These are phyloP conservation scores for Caenorhabditis zanzibari DNA, from an alignment of 2,888 invertebrate genomes.

Conservation along the genomic window DNA sequence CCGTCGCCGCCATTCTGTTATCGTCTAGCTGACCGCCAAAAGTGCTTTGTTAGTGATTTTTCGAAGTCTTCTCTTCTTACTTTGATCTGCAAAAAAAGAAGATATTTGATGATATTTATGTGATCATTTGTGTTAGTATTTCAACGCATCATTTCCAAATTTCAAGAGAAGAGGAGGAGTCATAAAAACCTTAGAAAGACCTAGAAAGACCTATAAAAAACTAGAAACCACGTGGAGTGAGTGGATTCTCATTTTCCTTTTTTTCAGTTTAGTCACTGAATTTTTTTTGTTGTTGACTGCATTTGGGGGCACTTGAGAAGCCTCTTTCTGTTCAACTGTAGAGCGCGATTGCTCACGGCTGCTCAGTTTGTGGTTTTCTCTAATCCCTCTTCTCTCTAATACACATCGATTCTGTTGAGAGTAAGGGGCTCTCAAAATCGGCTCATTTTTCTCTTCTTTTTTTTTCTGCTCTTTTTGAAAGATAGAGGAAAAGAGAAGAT, in stretches of 20 bases:
- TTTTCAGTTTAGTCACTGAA: background rate
- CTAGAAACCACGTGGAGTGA: conserved; percentile 48
- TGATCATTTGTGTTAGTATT: conserved; percentile 42
- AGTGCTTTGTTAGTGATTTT: background rate
- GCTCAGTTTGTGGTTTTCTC: conserved; percentile 43
- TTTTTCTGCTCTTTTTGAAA: background rate
- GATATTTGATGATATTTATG: conserved; percentile 19
- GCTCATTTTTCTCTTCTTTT: conserved; percentile 41
- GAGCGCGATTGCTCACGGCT: conserved; percentile 38
- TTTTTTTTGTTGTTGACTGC: background rate
- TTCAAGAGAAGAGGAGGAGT: background rate
- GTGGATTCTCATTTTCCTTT: background rate
- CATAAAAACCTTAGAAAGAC: conserved; percentile 9
- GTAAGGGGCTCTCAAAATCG: conserved; percentile 19
- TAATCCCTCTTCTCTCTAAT: conserved; percentile 19
- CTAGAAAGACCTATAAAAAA: conserved; percentile 8
- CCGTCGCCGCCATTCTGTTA: background rate
- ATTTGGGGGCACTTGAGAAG: conserved; percentile 28
- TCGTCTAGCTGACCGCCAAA: conserved; percentile 47
- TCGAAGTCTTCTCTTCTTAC: conserved; percentile 13
- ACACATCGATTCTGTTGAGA: conserved; percentile 14
- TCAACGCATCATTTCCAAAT: conserved; percentile 28
- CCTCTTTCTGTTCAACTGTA: conserved; percentile 6
- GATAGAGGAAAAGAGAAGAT: conserved; percentile 8
- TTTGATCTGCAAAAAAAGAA: conserved; percentile 44